A percentile compares a stretch with the other conserved stretches of the same genome.
Evolutionary conservation across 1,140 invertebrate species (phyloP).

Genomic region (Onthophagus taurus): DNA sequence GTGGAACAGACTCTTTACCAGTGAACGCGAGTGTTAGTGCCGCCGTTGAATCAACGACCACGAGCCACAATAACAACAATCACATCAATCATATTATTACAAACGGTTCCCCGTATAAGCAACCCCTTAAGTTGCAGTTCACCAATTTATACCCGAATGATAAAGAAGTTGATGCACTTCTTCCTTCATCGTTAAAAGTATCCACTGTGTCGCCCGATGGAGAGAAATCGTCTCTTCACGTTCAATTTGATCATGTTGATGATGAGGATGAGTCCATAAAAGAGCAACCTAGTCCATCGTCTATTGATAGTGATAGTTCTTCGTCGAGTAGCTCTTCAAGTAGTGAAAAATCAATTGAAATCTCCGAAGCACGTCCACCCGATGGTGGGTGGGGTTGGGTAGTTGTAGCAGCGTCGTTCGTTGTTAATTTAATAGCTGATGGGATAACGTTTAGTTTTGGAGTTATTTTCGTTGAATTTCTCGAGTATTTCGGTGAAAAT

Average conservation of each 20-base stretch:
- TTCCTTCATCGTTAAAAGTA: too few relatives aligned
- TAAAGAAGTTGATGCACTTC: too few relatives aligned
- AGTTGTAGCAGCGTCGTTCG: slow-evolving; percentile 73
- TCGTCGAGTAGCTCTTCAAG: slow-evolving; percentile 41
- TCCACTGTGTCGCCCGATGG: slow-evolving; percentile 23
- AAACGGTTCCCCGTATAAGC: too few relatives aligned
- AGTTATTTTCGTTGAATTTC: slow-evolving; percentile 70
- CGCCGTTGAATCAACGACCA: too few relatives aligned
- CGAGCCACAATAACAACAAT: slow-evolving; percentile 10
- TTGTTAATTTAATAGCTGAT: slow-evolving; percentile 86
- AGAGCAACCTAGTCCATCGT: slow-evolving; percentile 33
- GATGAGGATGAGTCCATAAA: slow-evolving; percentile 35
- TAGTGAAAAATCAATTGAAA: slow-evolving; percentile 50
- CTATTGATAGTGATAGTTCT: slow-evolving; percentile 36
- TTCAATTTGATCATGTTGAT: slow-evolving; percentile 43
- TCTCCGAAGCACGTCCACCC: slow-evolving; percentile 56
- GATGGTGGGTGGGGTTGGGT: slow-evolving; percentile 77
- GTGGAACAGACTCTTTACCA: background rate
- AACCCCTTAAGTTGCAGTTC: too few relatives aligned
- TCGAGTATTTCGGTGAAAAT: slow-evolving; percentile 66
- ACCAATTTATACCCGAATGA: too few relatives aligned
- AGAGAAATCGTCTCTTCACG: slow-evolving; percentile 44
- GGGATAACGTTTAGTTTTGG: slow-evolving; percentile 83
- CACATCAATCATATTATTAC: too few relatives aligned
- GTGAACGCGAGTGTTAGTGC: too few relatives aligned